Evolutionary conservation across 2,113 vertebrate genomes (phyloP), one percentile per base, ranked within the genome.

Genomic region (Phrynosoma blainvillii): DNA sequence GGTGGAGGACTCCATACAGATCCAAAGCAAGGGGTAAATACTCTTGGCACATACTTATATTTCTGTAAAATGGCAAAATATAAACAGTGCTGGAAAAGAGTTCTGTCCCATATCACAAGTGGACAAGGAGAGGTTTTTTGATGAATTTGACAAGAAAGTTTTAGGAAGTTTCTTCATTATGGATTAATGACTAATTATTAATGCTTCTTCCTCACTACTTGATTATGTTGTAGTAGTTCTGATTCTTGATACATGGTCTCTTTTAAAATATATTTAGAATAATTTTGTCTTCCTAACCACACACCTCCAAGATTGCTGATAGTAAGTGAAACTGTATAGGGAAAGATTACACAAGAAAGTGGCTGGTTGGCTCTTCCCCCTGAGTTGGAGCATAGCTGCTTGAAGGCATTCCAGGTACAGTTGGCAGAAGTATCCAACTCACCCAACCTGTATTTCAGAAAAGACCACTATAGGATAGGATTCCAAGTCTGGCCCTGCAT

Each of bases 21-120:
- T 92, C 98, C 99, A 23, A 98, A 98, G 95, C 98, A 99, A 96
- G 98, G 98, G 97, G 99, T 99, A 97, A 98, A 97, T 78, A 74
- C 54, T 42, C 21, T 82, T 82, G 18, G 18, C 11, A 27, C 13
- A 11, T 5, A 14, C 40, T 76, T 47, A 27, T n/a, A n/a, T 81
- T 87, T 59, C 66, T 81, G 3, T 18, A n/a, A 42, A 30, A 11
- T 3, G 9, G 1, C 42, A 27, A 16, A 11, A 42, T 52, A 65
- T 14, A 13, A 5, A 25, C n/a, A 21, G 66, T n/a, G 11, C 16
- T 76, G 36, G 23, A 65, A 59, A 85, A 32, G 47, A 6, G 2
- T 36, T 84, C 21, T 16, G 25, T 73, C 56, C 32, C 20, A 27
- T 54, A 32, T 12, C 25, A n/a, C 40, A 30, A 32, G 30, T 85